These are phyloP conservation scores for Ardeotis arabs DNA, from an alignment of 2,113 vertebrate genomes.

Conservation along the genomic window DNA sequence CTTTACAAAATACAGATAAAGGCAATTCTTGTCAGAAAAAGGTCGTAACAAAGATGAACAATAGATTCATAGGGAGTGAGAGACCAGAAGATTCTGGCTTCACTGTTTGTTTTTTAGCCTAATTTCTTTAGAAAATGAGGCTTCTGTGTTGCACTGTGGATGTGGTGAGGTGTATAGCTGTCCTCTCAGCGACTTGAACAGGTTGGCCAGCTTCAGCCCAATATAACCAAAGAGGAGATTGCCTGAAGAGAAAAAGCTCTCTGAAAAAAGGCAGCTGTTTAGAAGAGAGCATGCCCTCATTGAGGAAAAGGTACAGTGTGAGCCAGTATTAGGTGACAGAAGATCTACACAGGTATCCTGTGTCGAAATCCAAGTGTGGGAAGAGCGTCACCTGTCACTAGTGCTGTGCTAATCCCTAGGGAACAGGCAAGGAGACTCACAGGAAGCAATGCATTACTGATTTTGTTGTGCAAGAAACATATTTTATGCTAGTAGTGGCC, in stretches of 20 bases:
- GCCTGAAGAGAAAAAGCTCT: background rate
- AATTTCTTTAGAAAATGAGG: slow-evolving; percentile 8
- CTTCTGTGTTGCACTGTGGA: background rate
- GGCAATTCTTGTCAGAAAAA: slow-evolving; percentile 49
- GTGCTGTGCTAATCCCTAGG: background rate
- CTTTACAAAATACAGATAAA: slow-evolving; percentile 57
- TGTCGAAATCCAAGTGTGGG: background rate
- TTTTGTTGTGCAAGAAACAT: background rate
- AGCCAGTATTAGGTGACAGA: background rate
- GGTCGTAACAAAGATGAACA: slow-evolving; percentile 26
- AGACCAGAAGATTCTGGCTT: slow-evolving; percentile 9
- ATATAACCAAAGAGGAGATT: background rate
- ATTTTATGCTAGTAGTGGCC: background rate
- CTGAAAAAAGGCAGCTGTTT: background rate
- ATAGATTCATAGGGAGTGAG: slow-evolving; percentile 10
- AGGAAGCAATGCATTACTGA: background rate
- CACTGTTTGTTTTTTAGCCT: slow-evolving; percentile 10
- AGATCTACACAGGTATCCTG: background rate
- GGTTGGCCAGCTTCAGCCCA: background rate
- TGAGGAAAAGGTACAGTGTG: background rate
- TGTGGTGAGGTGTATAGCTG: background rate
- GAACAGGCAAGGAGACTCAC: background rate
- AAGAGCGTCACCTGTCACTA: background rate
- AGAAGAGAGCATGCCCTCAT: background rate
- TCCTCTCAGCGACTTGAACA: background rate